These are phyloP conservation scores for Danio aesculapii DNA, from an alignment of 2,797 vertebrate species.

Conservation along the genomic window DNA sequence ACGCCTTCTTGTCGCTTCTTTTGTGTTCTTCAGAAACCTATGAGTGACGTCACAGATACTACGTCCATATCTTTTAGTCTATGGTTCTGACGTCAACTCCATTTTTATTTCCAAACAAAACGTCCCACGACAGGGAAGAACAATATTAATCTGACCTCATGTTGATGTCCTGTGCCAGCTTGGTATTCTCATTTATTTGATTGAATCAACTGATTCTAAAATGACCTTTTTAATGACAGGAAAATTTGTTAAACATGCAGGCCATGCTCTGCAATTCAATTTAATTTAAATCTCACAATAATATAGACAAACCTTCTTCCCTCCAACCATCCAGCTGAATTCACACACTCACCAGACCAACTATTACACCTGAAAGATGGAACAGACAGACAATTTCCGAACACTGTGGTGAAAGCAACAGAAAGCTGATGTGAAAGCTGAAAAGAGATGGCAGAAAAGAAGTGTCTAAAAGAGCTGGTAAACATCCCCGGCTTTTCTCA, in stretches of 20 bases:
- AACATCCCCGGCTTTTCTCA: conserved; percentile 71
- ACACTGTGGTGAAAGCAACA: conserved; percentile 54
- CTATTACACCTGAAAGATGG: conserved; percentile 26
- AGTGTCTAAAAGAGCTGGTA: conserved; percentile 64
- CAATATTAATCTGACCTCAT: no score
- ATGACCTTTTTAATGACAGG: no score
- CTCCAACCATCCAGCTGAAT: conserved; percentile 11
- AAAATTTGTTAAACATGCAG: not conserved
- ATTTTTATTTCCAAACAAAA: no score
- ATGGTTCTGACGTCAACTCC: no score
- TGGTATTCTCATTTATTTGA: no score
- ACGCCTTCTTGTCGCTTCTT: no score
- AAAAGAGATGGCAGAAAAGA: conserved; percentile 58
- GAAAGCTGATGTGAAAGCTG: conserved; percentile 55
- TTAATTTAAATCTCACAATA: not conserved
- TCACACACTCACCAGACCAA: not conserved
- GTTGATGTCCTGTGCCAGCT: no score
- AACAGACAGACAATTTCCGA: conserved; percentile 39
- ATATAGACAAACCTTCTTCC: not conserved
- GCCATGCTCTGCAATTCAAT: not conserved
- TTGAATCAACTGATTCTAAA: no score
- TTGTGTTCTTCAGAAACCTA: no score
- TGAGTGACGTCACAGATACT: no score
- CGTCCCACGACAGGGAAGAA: no score
- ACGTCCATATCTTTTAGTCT: no score